These are phyloP conservation scores for Bruchidius siliquastri DNA, from an alignment of 2,888 invertebrate genomes.

Conservation along the genomic window DNA sequence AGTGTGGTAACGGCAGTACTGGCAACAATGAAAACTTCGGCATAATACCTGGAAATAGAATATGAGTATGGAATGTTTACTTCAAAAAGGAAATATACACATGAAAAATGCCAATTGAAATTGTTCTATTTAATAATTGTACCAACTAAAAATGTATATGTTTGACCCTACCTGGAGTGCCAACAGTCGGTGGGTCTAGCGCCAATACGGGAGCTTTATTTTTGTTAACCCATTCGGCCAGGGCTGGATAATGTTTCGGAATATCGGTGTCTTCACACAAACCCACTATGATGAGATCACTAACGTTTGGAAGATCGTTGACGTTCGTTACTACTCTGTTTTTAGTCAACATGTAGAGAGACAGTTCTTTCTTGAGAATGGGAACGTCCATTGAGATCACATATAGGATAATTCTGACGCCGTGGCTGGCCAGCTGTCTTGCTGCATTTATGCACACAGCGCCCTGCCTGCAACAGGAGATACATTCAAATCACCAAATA, in stretches of 20 bases:
- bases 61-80: no score
- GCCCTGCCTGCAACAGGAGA: conserved; percentile 43
- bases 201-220: conserved; percentile 70
- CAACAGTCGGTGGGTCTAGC: conserved; percentile 69
- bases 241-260: conserved; percentile 48
- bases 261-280: conserved; percentile 49
- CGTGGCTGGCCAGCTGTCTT: conserved; percentile 78
- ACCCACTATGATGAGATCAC: conserved; percentile 56
- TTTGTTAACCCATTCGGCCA: conserved; percentile 65
- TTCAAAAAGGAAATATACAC: no score
- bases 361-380: conserved; percentile 58
- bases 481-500: no score
- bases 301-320: conserved; percentile 47
- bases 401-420: conserved; percentile 63
- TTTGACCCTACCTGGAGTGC: conserved; percentile 49
- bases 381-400: conserved; percentile 38
- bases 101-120: no score
- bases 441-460: conserved; percentile 71
- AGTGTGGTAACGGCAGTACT: conserved; percentile 64
- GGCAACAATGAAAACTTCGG: conserved; percentile 68
- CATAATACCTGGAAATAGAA: conserved; percentile 45
- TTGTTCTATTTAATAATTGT: no score
- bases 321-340: conserved; percentile 55
- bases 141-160: no score
- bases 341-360: conserved; percentile 62